These are phyloP conservation scores for Agrilus biguttatus DNA, from an alignment of 2,888 invertebrate species.

Conservation along the genomic window DNA sequence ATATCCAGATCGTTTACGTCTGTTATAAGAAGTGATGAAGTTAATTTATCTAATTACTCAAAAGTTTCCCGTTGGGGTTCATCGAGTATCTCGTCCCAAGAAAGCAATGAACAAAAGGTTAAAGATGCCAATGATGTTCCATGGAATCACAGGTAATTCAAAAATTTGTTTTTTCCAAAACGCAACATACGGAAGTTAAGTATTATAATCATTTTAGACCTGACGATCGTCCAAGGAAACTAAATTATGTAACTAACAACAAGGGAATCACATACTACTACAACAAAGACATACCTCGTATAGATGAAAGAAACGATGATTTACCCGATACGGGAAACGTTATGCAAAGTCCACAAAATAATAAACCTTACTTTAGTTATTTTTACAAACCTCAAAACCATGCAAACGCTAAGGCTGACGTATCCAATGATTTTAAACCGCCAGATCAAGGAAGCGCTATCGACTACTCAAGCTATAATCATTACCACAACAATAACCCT, in stretches of 20 bases:
- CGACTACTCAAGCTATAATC: background rate
- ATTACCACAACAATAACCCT: slow-evolving; percentile 7
- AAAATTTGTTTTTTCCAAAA: slow-evolving; percentile 7
- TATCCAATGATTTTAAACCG: slow-evolving; percentile 8
- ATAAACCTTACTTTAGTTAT: slow-evolving; percentile 2
- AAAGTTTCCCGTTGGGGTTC: slow-evolving; percentile 26
- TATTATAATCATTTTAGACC: slow-evolving; percentile 21
- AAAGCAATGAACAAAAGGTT: slow-evolving; percentile 12
- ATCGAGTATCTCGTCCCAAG: slow-evolving; percentile 5
- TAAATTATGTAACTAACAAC: background rate
- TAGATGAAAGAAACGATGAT: too few relatives aligned
- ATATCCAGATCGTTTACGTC: too few relatives aligned
- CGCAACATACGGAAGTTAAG: slow-evolving; percentile 4
- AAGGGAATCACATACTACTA: too few relatives aligned
- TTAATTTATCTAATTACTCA: slow-evolving; percentile 21
- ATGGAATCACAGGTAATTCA: slow-evolving; percentile 24
- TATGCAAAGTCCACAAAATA: slow-evolving; percentile 1
- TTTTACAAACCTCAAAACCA: background rate
- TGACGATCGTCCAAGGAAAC: slow-evolving; percentile 1
- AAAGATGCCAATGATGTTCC: slow-evolving; percentile 20
- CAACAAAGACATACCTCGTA: too few relatives aligned
- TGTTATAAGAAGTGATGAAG: too few relatives aligned
- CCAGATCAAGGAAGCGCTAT: background rate
- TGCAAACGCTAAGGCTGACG: slow-evolving; percentile 10
- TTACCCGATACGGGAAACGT: too few relatives aligned